phyloP scores from a whole-genome alignment of 2,888 invertebrate genomes.

The Argyresthia goedartella region DNA sequence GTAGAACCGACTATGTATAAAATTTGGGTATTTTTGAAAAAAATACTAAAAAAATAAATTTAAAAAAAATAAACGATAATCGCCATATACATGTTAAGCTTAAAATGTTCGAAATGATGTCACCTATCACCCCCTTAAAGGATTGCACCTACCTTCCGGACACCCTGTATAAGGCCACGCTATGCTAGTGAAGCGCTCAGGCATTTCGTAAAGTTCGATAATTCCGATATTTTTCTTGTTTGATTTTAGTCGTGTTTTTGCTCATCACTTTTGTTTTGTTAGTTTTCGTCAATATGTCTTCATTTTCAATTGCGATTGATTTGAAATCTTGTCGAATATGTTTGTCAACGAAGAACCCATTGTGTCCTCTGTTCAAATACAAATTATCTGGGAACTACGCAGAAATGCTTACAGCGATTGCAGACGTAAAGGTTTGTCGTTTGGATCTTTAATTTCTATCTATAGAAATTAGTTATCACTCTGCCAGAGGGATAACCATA shows the following conservation, averaged over 20 bases:
- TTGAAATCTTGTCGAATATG: constrained; percentile 60
- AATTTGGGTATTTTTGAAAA: no score
- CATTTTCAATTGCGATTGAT: constrained; percentile 19
- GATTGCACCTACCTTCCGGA: no score
- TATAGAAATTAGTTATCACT: no score
- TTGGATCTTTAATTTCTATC: not conserved
- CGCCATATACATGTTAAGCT: no score
- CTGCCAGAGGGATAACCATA: no score
- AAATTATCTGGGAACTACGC: constrained; percentile 64
- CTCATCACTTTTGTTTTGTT: constrained; percentile 3
- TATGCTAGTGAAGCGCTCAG: not conserved
- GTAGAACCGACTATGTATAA: no score
- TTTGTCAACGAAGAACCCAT: constrained; percentile 47
- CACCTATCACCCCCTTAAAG: no score
- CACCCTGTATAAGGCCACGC: no score
- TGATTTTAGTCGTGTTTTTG: not conserved
- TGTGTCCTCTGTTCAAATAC: constrained; percentile 59
- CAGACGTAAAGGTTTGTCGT: constrained; percentile 52
- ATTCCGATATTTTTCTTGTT: not conserved
- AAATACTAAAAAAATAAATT: no score
- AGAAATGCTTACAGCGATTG: constrained; percentile 64
- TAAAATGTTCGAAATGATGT: no score
- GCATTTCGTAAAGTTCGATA: not conserved
- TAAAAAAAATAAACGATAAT: no score
- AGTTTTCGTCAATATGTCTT: not conserved